Evolutionary conservation across 1,140 invertebrate genomes (phyloP), one percentile per base, ranked within the genome.

Genomic region (Drosophila biarmipes): DNA sequence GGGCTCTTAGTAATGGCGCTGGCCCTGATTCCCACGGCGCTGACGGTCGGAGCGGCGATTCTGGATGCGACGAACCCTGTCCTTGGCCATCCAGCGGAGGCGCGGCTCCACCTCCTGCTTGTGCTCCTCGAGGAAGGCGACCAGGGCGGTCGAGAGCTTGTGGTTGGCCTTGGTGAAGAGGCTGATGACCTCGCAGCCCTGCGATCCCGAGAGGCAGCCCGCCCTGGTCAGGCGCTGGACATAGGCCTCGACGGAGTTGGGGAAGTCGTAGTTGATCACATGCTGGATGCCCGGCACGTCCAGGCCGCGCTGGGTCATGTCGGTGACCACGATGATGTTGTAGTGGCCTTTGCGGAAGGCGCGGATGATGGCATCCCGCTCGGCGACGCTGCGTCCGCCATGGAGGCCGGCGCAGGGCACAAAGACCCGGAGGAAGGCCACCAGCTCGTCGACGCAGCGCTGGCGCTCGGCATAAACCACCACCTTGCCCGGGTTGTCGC

Each of bases 201-300:
- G 0, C 7, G 10, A 10, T 1, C 7, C 3, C 21, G 45, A 12
- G 3, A 29, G 15, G 17, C 98, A 94, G 31, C 97, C 98, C 48
- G 98, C 99, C 84, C 98, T 95, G 17, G 98, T 98, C 93, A 99
- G 99, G 67, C 98, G 95, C 92, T 99, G 98, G 84, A 99, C 97
- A 92, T 99, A 99, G 93, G 99, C 98, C 93, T 99, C 98, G 48
- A 97, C 97, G 58, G 96, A 96, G 6, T 40, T 11, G 8, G 98
- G 98, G 76, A 98, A 93, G 93, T 99, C 98, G 93, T 97, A 99
- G 92, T 99, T 98, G 73, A 98, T 97, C 31, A 98, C 97, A 91
- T 97, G 97, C 67, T 96, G 96, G 1, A 99, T 46, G 4, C 12
- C 17, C 0, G 40, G 14, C 0, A 80, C 10, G 11, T 80, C 53